phyloP scores from a whole-genome alignment of 2,113 vertebrate genomes.

The Oplegnathus fasciatus region DNA sequence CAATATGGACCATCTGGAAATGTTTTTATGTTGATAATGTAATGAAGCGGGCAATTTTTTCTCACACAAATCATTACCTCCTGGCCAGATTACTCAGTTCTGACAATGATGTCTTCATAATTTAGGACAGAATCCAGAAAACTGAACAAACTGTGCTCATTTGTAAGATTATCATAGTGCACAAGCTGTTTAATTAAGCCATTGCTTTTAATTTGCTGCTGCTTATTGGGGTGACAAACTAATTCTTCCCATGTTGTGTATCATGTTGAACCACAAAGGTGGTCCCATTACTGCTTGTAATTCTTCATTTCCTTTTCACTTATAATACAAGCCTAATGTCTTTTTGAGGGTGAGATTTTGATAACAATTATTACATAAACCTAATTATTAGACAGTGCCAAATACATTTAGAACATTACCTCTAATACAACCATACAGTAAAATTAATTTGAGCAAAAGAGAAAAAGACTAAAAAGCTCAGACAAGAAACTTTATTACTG shows the following conservation, averaged over 20 bases:
- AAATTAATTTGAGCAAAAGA: too few species aligned
- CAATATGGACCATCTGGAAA: constrained; percentile 35
- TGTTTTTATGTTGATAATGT: constrained; percentile 16
- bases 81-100: constrained; percentile 17
- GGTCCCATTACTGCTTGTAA: not conserved
- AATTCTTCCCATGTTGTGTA: not conserved
- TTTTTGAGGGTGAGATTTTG: not conserved
- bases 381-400: not conserved
- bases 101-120: not conserved
- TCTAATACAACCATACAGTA: not conserved
- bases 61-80: constrained; percentile 12
- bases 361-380: not conserved
- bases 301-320: not conserved
- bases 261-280: not conserved
- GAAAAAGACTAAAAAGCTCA: too few species aligned
- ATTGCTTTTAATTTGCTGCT: constrained; percentile 9
- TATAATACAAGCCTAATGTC: not conserved
- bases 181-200: constrained; percentile 17
- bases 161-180: not conserved
- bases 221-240: not conserved
- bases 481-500: too few species aligned
- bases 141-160: not conserved
- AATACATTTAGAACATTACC: not conserved
- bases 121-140: constrained; percentile 3
- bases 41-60: constrained; percentile 12